Evolutionary conservation across 35 echinoderm and acorn worm genomes (phyloP), one percentile per base, ranked within the genome.

Genomic region (Eucidaris tribuloides): DNA sequence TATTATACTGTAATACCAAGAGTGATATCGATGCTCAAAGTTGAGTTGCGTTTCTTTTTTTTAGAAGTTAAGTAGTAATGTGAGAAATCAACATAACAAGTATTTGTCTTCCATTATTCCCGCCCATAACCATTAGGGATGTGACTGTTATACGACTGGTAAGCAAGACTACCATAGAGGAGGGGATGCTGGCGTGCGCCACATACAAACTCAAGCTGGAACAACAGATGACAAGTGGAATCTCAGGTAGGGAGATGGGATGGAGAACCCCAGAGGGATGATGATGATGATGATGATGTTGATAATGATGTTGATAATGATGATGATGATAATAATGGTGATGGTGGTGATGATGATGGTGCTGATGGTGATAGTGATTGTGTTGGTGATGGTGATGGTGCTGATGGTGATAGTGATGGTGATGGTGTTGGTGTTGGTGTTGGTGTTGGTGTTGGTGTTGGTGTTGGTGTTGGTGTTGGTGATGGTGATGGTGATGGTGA

Each of bases 161-260:
- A 22, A 98, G 95, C 31, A 87, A 90, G 45, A 76, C 79, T 23
- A 90, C 90, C 5, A 92, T 98, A 17, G 95, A 93, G 64, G 95
- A 98, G 81, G 82, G 76, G 2, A 98, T 98, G 86, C 36, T 98
- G 79, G 60, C 84, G 40, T 62, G 90, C 79, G 95, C 90, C 6
- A 49, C 89, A 35, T 83, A 89, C n/a, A 98, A 98, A 70, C 87
- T 93, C 1, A 78, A 82, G 44, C 71, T 98, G n/a, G 95, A 98
- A 40, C 80, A 84, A 36, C 85, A 93, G 64, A 98, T 93, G 95
- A 98, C 87, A 52, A 89, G 86, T 34, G 77, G 82, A 18, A 65
- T 90, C 1, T 6, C 57, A 37, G 78, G 88, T 96, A n/a, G n/a
- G n/a, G n/a, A 55, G n/a, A n/a, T n/a, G 50, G n/a, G 11, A 55